These are phyloP conservation scores for Drosophila sp. DNA, from an alignment of 1,140 invertebrate species.

Conservation along the genomic window DNA sequence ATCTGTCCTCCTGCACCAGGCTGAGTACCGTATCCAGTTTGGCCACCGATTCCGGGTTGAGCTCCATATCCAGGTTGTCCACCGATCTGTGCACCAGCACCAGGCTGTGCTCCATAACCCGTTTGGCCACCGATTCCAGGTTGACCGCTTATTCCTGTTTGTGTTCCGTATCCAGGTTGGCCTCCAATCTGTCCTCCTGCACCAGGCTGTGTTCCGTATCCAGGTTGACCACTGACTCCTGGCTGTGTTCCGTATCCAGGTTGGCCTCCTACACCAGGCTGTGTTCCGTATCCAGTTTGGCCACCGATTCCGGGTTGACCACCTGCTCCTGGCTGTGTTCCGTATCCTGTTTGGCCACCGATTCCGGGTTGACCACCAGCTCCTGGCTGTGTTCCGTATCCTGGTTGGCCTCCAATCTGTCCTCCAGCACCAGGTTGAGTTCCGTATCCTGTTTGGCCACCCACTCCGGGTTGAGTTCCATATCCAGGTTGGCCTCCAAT, in stretches of 20 bases:
- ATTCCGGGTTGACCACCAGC: neutral
- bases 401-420: conserved; percentile 3
- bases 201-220: too few relatives aligned
- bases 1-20: conserved; percentile 19
- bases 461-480: neutral
- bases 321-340: conserved; percentile 16
- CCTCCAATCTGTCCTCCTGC: neutral
- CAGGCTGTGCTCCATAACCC: conserved; percentile 19
- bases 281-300: conserved; percentile 31
- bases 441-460: conserved; percentile 2
- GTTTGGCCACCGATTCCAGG: conserved; percentile 29
- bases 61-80: conserved; percentile 13
- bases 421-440: conserved; percentile 19
- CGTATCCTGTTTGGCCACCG: neutral
- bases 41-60: conserved; percentile 14
- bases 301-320: conserved; percentile 11
- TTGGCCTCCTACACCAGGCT: conserved; percentile 28
- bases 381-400: conserved; percentile 8
- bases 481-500: neutral
- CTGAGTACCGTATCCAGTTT: conserved; percentile 20
- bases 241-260: conserved; percentile 18
- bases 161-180: conserved; percentile 26
- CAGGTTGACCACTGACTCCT: neutral
- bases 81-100: conserved; percentile 1
- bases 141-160: conserved; percentile 16